phyloP scores from a whole-genome alignment of 2,797 vertebrate genomes.

The Geotrypetes seraphini region DNA sequence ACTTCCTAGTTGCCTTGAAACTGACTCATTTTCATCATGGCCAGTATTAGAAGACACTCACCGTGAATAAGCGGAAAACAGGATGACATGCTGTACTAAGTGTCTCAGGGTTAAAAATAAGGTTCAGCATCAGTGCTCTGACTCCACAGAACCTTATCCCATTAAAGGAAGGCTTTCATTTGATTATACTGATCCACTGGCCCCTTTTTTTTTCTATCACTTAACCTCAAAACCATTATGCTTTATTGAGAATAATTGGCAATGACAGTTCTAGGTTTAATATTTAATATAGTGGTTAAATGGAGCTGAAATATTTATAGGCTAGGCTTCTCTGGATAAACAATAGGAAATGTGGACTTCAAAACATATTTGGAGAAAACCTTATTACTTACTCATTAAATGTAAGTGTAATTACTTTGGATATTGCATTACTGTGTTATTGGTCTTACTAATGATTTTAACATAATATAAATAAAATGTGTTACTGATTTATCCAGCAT shows the following conservation, averaged over 20 bases:
- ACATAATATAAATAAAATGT: no score
- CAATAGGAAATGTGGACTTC: slow-evolving; percentile 24
- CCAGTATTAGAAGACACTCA: not conserved
- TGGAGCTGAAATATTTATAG: slow-evolving; percentile 27
- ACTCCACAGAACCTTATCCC: slow-evolving; percentile 11
- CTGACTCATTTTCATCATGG: slow-evolving; percentile 5
- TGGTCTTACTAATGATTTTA: no score
- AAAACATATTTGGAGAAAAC: slow-evolving; percentile 25
- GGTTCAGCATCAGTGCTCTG: slow-evolving; percentile 20
- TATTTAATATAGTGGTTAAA: slow-evolving; percentile 45
- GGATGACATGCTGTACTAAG: slow-evolving; percentile 7
- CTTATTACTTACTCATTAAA: no score
- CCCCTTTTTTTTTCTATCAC: slow-evolving; percentile 31
- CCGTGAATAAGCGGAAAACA: slow-evolving; percentile 7
- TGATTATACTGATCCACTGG: slow-evolving; percentile 40
- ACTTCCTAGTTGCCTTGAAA: slow-evolving; percentile 1
- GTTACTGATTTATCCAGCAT: no score
- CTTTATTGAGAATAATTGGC: slow-evolving; percentile 38
- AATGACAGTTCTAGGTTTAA: slow-evolving; percentile 45
- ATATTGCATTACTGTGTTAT: no score
- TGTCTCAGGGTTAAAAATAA: not conserved
- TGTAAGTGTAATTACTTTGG: no score
- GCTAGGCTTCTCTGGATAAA: slow-evolving; percentile 35
- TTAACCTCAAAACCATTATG: slow-evolving; percentile 39
- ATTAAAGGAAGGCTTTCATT: slow-evolving; percentile 37